A percentile compares a stretch with the other conserved stretches of the same genome.
These are phyloP conservation scores for Bathynomus jamesi DNA, from an alignment of 1,140 invertebrate genomes.

Conservation along the genomic window DNA sequence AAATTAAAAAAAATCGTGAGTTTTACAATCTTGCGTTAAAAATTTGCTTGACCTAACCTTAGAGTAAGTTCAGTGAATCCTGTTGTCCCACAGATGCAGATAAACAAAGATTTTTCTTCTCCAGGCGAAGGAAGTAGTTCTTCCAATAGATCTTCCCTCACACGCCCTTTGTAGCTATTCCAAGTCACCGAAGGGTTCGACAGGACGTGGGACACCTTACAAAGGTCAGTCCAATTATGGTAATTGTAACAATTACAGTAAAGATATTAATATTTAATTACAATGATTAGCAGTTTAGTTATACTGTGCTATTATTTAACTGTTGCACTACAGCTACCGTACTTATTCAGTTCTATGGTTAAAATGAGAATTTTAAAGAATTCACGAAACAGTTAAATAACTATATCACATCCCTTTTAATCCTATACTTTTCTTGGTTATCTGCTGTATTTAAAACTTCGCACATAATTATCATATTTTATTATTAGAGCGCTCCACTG, in stretches of 20 bases:
- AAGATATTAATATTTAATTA: neutral
- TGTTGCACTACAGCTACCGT: too few species aligned
- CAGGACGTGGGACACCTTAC: constrained; percentile 20
- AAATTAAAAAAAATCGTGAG: too few species aligned
- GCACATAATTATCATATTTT: too few species aligned
- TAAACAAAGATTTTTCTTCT: neutral
- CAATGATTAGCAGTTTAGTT: neutral
- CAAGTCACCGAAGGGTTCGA: constrained; percentile 6
- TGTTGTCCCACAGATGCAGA: constrained; percentile 18
- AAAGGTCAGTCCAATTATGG: neutral
- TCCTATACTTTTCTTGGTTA: too few species aligned
- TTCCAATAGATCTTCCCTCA: constrained; percentile 15
- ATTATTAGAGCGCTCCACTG: too few species aligned
- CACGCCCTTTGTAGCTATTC: constrained; percentile 13
- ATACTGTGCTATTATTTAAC: neutral
- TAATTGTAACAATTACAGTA: neutral
- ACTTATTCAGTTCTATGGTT: too few species aligned
- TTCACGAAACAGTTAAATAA: too few species aligned
- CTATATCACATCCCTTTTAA: too few species aligned
- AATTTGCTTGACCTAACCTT: neutral
- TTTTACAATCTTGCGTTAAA: too few species aligned
- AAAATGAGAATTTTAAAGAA: too few species aligned
- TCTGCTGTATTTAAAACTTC: too few species aligned
- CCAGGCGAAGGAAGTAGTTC: constrained; percentile 4
- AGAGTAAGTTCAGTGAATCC: constrained; percentile 13